Base-by-base conservation (phyloP, 1,140 invertebrate genomes). In the Nomia melanderi region DNA sequence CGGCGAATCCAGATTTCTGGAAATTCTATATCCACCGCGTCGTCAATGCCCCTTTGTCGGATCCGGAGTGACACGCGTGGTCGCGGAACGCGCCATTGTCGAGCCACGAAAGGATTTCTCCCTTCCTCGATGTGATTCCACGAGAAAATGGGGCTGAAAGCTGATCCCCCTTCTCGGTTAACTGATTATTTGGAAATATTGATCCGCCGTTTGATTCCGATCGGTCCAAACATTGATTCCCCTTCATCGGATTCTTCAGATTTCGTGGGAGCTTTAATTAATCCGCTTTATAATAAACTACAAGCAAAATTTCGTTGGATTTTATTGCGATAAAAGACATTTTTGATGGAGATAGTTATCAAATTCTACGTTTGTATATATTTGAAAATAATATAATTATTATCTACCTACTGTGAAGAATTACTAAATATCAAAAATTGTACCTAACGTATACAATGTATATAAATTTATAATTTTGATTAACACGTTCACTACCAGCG, bases 121-220 rank as follows among this genome's bases (percentile, higher is more conserved):
- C 70, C 60, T 47, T 53, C 29, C 72, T 56, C 39, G 33, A n/a
- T 29, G 57, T 14, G 36, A 47, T 56, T 63, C 65, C 41, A 53
- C 12, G n/a, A 31, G 64, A 79, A 84, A 44, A 83, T 66, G 76
- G 82, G 84, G 81, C 78, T 83, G 80, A 88, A 86, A 81, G 74
- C 36, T 70, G 83, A 87, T 77, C 71, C 60, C 62, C 44, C 67
- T 78, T 85, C 79, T 79, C 41, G 75, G 82, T 81, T 86, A 84
- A 66, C 70, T 76, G 60, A 69, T 88, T 84, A 85, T 90, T 89
- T 89, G 84, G 78, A 89, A 90, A 90, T 89, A 89, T 88, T 88
- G 87, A 88, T 77, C 64, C 47, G 29, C 62, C 33, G 83, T 81
- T 67, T 25, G 63, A 78, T 86, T 70, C 78, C 59, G 47, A 80